phyloP scores from a whole-genome alignment of 2,888 invertebrate species.

The Periphyllus acericola region DNA sequence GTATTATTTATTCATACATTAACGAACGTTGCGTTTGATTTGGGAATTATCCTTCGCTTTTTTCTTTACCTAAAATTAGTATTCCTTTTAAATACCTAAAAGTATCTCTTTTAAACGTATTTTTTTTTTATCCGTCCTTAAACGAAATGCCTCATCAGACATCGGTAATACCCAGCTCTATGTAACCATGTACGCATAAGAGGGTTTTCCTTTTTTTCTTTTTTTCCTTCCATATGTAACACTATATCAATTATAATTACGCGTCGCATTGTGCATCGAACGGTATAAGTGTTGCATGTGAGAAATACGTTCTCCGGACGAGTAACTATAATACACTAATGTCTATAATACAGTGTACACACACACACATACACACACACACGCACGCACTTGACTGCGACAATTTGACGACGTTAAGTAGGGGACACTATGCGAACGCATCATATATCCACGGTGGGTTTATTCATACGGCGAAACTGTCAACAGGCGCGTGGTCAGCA shows the following conservation, averaged over 20 bases:
- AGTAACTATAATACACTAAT: neutral
- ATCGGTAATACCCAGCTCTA: neutral
- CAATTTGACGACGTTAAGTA: neutral
- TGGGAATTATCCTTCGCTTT: too few relatives aligned
- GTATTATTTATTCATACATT: too few relatives aligned
- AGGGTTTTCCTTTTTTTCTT: neutral
- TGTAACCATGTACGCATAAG: neutral
- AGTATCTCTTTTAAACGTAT: neutral
- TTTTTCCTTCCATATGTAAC: neutral
- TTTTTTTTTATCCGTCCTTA: neutral
- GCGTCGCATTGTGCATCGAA: neutral
- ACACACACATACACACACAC: neutral
- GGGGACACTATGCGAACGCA: neutral
- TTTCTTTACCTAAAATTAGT: too few relatives aligned
- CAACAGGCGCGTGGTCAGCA: slow-evolving; percentile 26
- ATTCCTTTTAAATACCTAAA: too few relatives aligned
- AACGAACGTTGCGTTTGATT: too few relatives aligned
- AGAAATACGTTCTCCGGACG: slow-evolving; percentile 13
- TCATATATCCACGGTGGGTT: neutral
- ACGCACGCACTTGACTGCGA: neutral
- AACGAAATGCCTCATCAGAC: neutral
- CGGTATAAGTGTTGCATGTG: neutral
- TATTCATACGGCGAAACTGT: neutral
- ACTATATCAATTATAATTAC: slow-evolving; percentile 3
- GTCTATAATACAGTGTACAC: neutral